Evolutionary conservation across 2,797 vertebrate genomes (phyloP).

Genomic region (Pangasius macronema): DNA sequence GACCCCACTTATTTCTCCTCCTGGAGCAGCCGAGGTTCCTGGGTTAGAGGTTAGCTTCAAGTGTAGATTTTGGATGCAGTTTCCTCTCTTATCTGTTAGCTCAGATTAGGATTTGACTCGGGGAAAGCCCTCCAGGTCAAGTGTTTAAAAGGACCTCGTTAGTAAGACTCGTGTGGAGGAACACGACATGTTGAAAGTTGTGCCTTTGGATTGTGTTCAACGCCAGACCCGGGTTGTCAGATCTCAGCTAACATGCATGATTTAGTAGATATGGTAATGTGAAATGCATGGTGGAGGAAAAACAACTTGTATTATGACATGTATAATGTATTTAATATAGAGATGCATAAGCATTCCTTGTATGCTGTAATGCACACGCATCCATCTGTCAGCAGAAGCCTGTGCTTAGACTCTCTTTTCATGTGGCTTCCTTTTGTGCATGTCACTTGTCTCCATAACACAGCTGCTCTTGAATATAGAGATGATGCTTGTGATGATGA

Average conservation of each 20-base stretch:
- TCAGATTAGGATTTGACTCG: slow-evolving; percentile 1
- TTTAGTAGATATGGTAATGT: not conserved
- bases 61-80: slow-evolving; percentile 22
- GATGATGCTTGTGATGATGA: slow-evolving; percentile 43
- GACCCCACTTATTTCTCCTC: slow-evolving; percentile 38
- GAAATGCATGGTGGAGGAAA: not conserved
- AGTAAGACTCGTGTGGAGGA: no score
- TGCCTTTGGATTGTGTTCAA: not conserved
- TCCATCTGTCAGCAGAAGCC: slow-evolving; percentile 8
- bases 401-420: slow-evolving; percentile 4
- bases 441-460: slow-evolving; percentile 53
- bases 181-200: not conserved
- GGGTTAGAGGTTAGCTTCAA: slow-evolving; percentile 35
- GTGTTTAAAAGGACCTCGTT: slow-evolving; percentile 1
- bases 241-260: not conserved
- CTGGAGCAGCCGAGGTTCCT: slow-evolving; percentile 4
- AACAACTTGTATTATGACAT: not conserved
- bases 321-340: slow-evolving; percentile 10
- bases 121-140: slow-evolving; percentile 8
- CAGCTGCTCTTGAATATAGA: slow-evolving; percentile 49
- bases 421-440: slow-evolving; percentile 34
- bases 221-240: not conserved
- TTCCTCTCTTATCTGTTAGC: slow-evolving; percentile 23
- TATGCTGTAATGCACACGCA: slow-evolving; percentile 3
- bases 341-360: not conserved